phyloP scores from a whole-genome alignment of 2,888 invertebrate genomes.

The Napeogenes sylphis region DNA sequence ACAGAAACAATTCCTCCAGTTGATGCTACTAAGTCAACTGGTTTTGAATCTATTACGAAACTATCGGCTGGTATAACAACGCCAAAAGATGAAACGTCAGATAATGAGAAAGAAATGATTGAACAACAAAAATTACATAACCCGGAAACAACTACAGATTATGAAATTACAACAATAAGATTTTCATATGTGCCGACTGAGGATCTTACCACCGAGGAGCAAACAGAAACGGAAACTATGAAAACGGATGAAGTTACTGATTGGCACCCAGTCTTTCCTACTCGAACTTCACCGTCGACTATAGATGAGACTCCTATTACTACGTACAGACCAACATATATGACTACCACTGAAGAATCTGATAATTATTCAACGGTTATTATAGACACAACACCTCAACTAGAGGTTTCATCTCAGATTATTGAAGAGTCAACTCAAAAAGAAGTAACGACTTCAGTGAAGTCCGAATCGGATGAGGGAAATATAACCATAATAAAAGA shows the following conservation, averaged over 20 bases:
- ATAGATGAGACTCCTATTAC: slow-evolving; percentile 54
- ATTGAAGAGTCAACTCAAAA: slow-evolving; percentile 42
- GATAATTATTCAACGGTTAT: slow-evolving; percentile 53
- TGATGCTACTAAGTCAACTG: slow-evolving; percentile 56
- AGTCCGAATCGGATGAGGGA: slow-evolving; percentile 24
- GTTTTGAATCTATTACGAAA: slow-evolving; percentile 74
- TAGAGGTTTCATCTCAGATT: slow-evolving; percentile 59
- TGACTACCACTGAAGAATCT: slow-evolving; percentile 47
- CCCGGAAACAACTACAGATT: slow-evolving; percentile 48
- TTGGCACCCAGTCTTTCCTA: slow-evolving; percentile 58
- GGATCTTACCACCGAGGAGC: slow-evolving; percentile 22
- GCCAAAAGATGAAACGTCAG: slow-evolving; percentile 57
- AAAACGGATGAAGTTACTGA: slow-evolving; percentile 42
- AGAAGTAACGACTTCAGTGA: slow-evolving; percentile 25
- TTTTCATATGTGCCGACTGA: slow-evolving; percentile 65
- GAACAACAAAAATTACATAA: slow-evolving; percentile 43
- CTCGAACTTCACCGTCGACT: slow-evolving; percentile 50
- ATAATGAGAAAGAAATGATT: slow-evolving; percentile 46
- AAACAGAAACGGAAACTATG: slow-evolving; percentile 34
- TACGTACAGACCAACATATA: slow-evolving; percentile 65
- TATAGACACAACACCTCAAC: slow-evolving; percentile 49
- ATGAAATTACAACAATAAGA: slow-evolving; percentile 69
- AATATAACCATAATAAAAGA: slow-evolving; percentile 32
- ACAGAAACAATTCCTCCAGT: slow-evolving; percentile 52
- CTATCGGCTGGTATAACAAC: slow-evolving; percentile 65